Evolutionary conservation across 2,888 invertebrate genomes (phyloP), one percentile per base, ranked within the genome.

Genomic region (Platynereis dumerilii): DNA sequence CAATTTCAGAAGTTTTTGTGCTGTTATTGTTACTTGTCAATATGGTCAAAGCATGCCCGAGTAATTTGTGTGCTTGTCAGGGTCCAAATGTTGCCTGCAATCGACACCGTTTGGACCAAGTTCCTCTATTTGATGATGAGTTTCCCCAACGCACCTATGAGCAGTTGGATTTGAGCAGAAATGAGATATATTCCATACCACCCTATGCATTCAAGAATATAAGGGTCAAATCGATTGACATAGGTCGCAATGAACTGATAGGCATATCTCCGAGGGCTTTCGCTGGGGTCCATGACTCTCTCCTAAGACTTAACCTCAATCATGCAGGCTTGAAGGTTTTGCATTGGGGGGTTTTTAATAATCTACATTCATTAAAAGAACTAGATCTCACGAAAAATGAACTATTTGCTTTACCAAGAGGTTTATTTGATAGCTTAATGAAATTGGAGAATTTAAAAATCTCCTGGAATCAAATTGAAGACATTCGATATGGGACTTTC

Each of bases 251-350:
- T 62, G 67, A 63, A 7, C 65, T 72, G 44, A 62, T 69, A 22
- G 71, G 70, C 17, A 62, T 72, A 20, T 70, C 70, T 1, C 70
- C 70, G 1, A 44, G 72, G 55, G 70, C 70, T 5, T 72, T 72
- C 42, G 62, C 58, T 27, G 70, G 71, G 15, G 29, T 72, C n/a
- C 69, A 71, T 34, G 54, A 60, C 15, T 39, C 52, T 15, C 54
- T 72, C 39, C 60, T 59, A 39, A 48, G 34, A 39, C 60, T 72
- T 42, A 67, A 65, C 29, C 56, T 72, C 20, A 59, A 56, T 45
- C 39, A 52, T 24, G 54, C 67, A 1, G 64, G 58, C 17, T 48
- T 71, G 20, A 39, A 61, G 26, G 70, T 71, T n/a, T 34, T 72
- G 17, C 70, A 71, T 58, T 70, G 70, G 70, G 72, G 62, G 5